phyloP scores from a whole-genome alignment of 2,888 invertebrate species.

The Smittia aterrima region DNA sequence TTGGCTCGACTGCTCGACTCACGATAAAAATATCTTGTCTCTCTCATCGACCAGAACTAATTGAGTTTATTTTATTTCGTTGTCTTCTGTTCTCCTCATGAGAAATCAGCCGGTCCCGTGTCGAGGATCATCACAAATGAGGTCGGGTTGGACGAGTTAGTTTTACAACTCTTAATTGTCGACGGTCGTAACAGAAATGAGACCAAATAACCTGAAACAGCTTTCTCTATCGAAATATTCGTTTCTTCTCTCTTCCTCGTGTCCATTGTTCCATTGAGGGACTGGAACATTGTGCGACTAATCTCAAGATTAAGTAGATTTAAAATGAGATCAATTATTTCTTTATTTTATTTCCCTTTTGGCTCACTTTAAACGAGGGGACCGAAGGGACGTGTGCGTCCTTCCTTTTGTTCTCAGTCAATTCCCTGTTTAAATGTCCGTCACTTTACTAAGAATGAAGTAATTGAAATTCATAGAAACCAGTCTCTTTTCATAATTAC shows the following conservation, averaged over 20 bases:
- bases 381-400: slow-evolving; percentile 8
- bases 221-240: not conserved
- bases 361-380: not conserved
- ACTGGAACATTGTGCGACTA: not conserved
- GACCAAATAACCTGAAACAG: slow-evolving; percentile 12
- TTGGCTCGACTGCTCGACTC: not conserved
- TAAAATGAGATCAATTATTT: slow-evolving; percentile 30
- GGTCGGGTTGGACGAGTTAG: not conserved
- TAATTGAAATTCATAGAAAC: slow-evolving; percentile 24
- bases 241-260: not conserved
- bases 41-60: not conserved
- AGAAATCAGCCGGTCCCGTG: not conserved
- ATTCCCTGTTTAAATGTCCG: slow-evolving; percentile 21
- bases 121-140: not conserved
- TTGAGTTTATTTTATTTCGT: not conserved
- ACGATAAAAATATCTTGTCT: not conserved
- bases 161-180: slow-evolving; percentile 25
- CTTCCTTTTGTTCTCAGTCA: slow-evolving; percentile 6
- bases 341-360: not conserved
- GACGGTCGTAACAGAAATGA: not conserved
- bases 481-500: slow-evolving; percentile 24
- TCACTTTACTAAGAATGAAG: slow-evolving; percentile 5
- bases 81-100: not conserved
- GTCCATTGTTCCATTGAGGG: slow-evolving; percentile 17
- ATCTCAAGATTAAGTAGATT: slow-evolving; percentile 31